Percentiles rank a stretch among this genome's conserved stretches.
phyloP scores from a whole-genome alignment of 2,113 vertebrate species.

The Trogon melanurus region DNA sequence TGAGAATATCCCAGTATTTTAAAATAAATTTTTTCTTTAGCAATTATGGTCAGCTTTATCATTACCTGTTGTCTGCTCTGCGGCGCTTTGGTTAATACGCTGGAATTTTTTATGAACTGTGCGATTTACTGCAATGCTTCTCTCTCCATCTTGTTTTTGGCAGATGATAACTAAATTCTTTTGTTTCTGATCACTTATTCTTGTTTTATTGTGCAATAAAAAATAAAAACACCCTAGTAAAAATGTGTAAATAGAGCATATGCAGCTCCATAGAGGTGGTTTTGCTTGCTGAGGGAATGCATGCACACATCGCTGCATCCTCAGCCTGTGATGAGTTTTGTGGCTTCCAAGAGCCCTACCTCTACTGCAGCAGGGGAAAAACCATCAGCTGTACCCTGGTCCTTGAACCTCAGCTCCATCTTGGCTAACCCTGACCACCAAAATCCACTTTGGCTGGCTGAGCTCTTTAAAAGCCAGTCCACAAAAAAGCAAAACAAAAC shows the following conservation, averaged over 20 bases:
- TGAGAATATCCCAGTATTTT: not conserved
- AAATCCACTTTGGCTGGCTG: not conserved
- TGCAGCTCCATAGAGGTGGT: not conserved
- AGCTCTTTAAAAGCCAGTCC: not conserved
- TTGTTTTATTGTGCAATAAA: conserved; percentile 57
- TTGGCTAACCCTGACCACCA: not conserved
- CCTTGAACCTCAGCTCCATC: not conserved
- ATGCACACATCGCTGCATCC: not conserved
- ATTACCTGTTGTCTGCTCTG: conserved; percentile 16
- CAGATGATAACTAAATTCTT: conserved; percentile 51
- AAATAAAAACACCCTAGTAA: conserved; percentile 44
- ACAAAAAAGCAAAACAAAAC: not conserved
- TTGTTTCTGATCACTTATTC: conserved; percentile 64
- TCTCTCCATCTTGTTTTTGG: conserved; percentile 39
- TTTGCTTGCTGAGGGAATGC: not conserved
- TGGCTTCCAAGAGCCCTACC: not conserved
- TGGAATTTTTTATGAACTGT: conserved; percentile 26
- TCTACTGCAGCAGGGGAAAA: not conserved
- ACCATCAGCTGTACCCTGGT: fast-evolving
- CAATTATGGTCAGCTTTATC: conserved; percentile 25
- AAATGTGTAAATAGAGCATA: not conserved
- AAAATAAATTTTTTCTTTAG: not conserved
- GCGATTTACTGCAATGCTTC: conserved; percentile 28
- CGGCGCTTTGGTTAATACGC: not conserved
- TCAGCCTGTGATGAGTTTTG: not conserved